Conservation (phyloP, 2,888 invertebrate species). For the Lasioglossum lativentre region DNA sequence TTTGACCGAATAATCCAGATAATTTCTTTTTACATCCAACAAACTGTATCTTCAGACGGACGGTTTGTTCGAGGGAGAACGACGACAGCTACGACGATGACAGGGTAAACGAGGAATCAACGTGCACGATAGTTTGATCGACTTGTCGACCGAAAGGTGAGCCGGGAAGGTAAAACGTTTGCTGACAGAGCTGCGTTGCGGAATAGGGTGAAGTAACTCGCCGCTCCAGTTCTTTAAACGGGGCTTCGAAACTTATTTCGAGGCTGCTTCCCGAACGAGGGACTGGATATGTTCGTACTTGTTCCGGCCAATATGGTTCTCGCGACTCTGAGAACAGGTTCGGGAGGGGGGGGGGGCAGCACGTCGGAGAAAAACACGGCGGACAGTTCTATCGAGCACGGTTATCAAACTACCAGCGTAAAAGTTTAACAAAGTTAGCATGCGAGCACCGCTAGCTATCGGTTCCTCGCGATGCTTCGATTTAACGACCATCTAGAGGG, state of each 20-base stretch:
- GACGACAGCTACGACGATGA: too few relatives aligned
- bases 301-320: background rate
- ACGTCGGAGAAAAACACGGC: constrained; percentile 17
- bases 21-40: background rate
- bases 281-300: constrained; percentile 2
- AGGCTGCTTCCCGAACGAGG: constrained; percentile 19
- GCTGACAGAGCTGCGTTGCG: constrained; percentile 57
- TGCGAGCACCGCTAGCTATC: constrained; percentile 31
- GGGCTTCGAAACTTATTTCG: constrained; percentile 57
- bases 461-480: constrained; percentile 11
- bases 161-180: constrained; percentile 38
- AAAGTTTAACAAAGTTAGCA: constrained; percentile 45
- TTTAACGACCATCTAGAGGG: background rate
- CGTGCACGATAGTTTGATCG: background rate
- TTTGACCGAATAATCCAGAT: background rate
- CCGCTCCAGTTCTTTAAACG: constrained; percentile 49
- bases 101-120: background rate
- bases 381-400: constrained; percentile 50
- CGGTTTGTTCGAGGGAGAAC: background rate
- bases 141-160: constrained; percentile 23
- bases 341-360: background rate
- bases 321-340: constrained; percentile 9
- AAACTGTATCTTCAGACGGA: background rate
- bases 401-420: constrained; percentile 51
- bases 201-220: constrained; percentile 47